Percentiles rank a stretch among this genome's conserved stretches.
Conservation (phyloP, 2,888 invertebrate genomes). For the Cylloceria caligata region DNA sequence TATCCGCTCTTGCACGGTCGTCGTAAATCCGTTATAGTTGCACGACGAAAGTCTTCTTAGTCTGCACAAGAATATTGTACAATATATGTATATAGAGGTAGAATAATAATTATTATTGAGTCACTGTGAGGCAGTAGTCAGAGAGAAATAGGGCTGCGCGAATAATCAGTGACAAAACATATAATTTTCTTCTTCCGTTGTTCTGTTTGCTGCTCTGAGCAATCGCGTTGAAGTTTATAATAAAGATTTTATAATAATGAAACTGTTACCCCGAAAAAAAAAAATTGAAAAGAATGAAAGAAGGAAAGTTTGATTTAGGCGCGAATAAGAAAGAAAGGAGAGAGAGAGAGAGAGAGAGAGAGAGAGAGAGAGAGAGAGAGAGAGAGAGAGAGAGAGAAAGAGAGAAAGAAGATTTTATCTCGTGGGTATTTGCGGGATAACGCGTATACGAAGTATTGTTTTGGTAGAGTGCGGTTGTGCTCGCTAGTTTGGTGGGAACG, state of each 20-base stretch:
- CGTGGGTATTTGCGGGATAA: constrained; percentile 59
- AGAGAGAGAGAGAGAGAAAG: constrained; percentile 34
- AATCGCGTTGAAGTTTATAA: constrained; percentile 19
- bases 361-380: constrained; percentile 21
- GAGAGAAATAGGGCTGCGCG: not conserved
- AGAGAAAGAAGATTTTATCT: constrained; percentile 58
- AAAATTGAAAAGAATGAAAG: constrained; percentile 5
- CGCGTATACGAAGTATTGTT: constrained; percentile 55
- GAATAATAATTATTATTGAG: constrained; percentile 56
- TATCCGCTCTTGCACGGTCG: not conserved
- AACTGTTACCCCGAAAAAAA: no score
- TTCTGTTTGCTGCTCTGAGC: constrained; percentile 11
- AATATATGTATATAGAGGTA: constrained; percentile 29
- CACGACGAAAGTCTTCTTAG: constrained; percentile 52
- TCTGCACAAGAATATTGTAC: constrained; percentile 21
- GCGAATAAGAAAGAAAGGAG: constrained; percentile 50
- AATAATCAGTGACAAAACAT: constrained; percentile 52
- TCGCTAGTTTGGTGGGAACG: constrained; percentile 57
- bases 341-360: constrained; percentile 20
- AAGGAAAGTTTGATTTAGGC: constrained; percentile 51
- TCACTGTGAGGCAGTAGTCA: constrained; percentile 26
- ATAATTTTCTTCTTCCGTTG: constrained; percentile 41
- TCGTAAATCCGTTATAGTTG: constrained; percentile 53
- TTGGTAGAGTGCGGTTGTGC: constrained; percentile 47
- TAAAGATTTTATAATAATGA: constrained; percentile 47